Conservation (phyloP, 2,113 vertebrate genomes). For the Oceanites oceanicus region DNA sequence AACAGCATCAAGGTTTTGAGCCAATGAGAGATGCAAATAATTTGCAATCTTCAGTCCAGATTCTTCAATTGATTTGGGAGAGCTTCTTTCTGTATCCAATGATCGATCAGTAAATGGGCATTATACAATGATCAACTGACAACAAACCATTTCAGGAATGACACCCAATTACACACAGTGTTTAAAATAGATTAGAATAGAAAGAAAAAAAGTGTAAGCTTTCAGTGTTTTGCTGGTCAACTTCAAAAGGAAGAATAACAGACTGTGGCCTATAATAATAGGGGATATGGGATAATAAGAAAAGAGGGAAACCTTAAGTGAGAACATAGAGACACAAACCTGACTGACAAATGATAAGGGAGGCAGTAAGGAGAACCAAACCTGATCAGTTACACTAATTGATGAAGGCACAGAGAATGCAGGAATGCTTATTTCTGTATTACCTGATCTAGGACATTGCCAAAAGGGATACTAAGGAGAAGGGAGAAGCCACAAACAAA, state of each 20-base stretch:
- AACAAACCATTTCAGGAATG: not conserved
- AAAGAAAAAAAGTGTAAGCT: not conserved
- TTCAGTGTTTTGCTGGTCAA: not conserved
- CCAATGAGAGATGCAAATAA: not conserved
- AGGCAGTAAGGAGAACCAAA: not conserved
- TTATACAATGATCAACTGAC: not conserved
- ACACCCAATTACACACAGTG: not conserved
- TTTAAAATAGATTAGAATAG: not conserved
- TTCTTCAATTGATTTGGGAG: not conserved
- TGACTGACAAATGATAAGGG: not conserved
- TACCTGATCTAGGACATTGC: not conserved
- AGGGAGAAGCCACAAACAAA: not conserved
- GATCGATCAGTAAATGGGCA: not conserved
- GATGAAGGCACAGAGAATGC: not conserved
- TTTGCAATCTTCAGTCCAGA: not conserved
- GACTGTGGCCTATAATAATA: not conserved
- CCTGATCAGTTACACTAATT: not conserved
- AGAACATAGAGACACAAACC: not conserved
- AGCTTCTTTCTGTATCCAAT: not conserved
- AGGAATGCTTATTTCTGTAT: not conserved
- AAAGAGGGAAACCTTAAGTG: not conserved
- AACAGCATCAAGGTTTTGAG: not conserved
- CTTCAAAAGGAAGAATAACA: not conserved
- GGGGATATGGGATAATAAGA: not conserved
- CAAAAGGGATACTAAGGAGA: not conserved